Evolutionary conservation across 2,888 invertebrate species (phyloP), one percentile per base, ranked within the genome.

Genomic region (Pandemis corylana): DNA sequence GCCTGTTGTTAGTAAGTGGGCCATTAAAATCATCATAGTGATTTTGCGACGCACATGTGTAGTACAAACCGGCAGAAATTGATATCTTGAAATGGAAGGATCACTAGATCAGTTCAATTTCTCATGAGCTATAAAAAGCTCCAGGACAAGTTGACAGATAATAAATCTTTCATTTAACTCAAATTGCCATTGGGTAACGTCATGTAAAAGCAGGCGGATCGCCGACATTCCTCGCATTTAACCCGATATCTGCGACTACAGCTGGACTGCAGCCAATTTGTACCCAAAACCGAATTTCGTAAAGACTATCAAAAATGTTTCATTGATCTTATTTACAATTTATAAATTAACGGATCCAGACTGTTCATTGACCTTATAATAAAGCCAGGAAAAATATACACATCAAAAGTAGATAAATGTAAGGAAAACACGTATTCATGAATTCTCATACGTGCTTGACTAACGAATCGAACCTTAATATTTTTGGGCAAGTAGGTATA

Each of bases 191-290:
- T 80, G 83, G 81, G 85, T 83, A 84, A 87, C 86, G 87, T 89
- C 88, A 85, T 80, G 85, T 87, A 89, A 88, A 87, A 85, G 87
- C 85, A 84, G 82, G 86, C 81, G 83, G 85, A 86, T 84, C 86
- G 85, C 83, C 84, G 88, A 87, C 88, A 85, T 85, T 84, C 85
- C 85, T 83, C 83, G 83, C 85, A 87, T 89, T 90, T 86, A 87
- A 88, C 87, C 85, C 81, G 85, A 87, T 90, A 90, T 87, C 87
- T 84, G 84, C 84, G 80, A 81, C 76, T 71, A 80, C 79, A 78
- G 71, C 85, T 92, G 93, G 92, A 89, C 76, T 75, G 72, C 42
- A 68, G 90, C 93, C 92, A 92, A 89, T 85, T 86, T 89, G 85
- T 85, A 46, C 70, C 72, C 84, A 83, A 85, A 88, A 88, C 85